Conservation (phyloP, 2,888 invertebrate species). For the Acanthacorydalis orientalis region DNA sequence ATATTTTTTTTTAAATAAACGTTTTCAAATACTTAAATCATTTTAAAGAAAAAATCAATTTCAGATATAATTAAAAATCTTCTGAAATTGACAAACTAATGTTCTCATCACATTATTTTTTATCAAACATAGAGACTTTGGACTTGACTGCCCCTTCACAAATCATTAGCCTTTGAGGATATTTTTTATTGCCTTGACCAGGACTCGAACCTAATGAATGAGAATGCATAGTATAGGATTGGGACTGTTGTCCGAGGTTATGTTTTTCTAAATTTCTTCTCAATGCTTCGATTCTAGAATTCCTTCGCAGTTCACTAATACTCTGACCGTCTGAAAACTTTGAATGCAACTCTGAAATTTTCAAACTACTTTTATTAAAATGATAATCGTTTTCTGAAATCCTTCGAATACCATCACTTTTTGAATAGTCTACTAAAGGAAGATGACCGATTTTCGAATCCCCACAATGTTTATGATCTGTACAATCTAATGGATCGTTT, state of each 20-base stretch:
- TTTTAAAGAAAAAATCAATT: neutral
- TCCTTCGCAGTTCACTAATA: constrained; percentile 10
- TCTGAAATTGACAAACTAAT: no score
- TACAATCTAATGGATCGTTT: neutral
- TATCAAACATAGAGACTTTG: constrained; percentile 73
- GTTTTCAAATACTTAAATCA: neutral
- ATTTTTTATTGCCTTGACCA: constrained; percentile 22
- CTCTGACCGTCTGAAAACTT: constrained; percentile 8
- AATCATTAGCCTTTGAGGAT: constrained; percentile 49
- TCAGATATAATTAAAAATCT: neutral
- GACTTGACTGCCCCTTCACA: constrained; percentile 79
- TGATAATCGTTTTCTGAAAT: constrained; percentile 17
- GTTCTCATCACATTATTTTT: constrained; percentile 22
- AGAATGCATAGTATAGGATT: constrained; percentile 15
- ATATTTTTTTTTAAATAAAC: neutral
- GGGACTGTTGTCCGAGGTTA: constrained; percentile 10
- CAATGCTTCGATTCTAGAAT: constrained; percentile 11
- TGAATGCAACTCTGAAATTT: constrained; percentile 12
- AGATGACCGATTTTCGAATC: neutral
- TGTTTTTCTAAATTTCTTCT: constrained; percentile 10
- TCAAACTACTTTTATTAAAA: constrained; percentile 15
- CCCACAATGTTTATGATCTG: neutral
- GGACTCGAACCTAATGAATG: constrained; percentile 19
- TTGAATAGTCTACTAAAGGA: neutral
- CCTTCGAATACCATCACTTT: constrained; percentile 14